Evolutionary conservation across 2,113 vertebrate species (phyloP).

Genomic region (Callopanchax toddi): DNA sequence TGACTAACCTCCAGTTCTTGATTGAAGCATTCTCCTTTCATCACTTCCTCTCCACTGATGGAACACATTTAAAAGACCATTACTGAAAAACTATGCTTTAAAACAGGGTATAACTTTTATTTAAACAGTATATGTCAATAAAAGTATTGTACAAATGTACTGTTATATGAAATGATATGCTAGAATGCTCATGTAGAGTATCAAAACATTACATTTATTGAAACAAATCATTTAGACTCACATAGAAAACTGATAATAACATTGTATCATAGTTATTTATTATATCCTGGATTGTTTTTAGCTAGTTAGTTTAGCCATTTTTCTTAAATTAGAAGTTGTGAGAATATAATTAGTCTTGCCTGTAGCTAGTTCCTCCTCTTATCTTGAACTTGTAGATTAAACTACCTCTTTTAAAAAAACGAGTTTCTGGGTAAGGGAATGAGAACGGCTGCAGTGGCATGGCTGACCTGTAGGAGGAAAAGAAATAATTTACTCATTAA

Average conservation of each 20-base stretch:
- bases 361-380: slow-evolving; percentile 79
- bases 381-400: slow-evolving; percentile 88
- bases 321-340: background rate
- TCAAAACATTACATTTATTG: too few species aligned
- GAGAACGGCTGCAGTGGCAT: slow-evolving; percentile 85
- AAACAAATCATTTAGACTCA: too few species aligned
- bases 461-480: background rate
- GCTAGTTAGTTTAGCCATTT: too few species aligned
- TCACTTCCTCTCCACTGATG: slow-evolving; percentile 50
- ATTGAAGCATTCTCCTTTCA: slow-evolving; percentile 15
- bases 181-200: too few species aligned
- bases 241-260: too few species aligned
- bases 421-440: slow-evolving; percentile 83
- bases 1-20: slow-evolving; percentile 73
- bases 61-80: slow-evolving; percentile 7
- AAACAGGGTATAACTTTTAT: too few species aligned
- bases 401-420: slow-evolving; percentile 82
- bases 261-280: too few species aligned
- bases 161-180: too few species aligned
- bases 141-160: too few species aligned
- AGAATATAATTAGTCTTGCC: slow-evolving; percentile 66
- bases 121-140: too few species aligned
- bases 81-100: too few species aligned
- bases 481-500: background rate
- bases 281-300: too few species aligned